Conservation (phyloP, 2,797 vertebrate genomes). For the Moxostoma hubbsi region DNA sequence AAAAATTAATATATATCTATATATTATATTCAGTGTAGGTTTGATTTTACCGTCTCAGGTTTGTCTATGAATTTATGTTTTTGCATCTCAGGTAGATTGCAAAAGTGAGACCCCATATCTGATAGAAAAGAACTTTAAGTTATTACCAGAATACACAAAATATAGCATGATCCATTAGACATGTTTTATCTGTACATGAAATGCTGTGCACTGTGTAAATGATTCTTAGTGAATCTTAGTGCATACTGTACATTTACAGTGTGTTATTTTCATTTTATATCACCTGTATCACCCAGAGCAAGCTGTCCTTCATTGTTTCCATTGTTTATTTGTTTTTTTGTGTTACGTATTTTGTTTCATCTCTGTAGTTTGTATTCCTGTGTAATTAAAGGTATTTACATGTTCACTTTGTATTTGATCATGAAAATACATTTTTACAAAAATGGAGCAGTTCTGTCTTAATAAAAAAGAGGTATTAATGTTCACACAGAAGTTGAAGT, state of each 20-base stretch:
- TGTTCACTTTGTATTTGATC: conserved; percentile 98
- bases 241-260: conserved; percentile 66
- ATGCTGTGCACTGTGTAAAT: conserved; percentile 97
- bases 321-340: conserved; percentile 64
- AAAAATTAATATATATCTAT: no score
- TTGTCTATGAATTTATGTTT: conserved; percentile 79
- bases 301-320: conserved; percentile 74
- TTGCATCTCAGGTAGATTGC: conserved; percentile 99
- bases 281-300: conserved; percentile 12
- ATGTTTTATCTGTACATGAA: conserved; percentile 94
- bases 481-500: conserved; percentile 78
- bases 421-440: conserved; percentile 97
- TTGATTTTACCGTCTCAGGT: conserved; percentile 68
- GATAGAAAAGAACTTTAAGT: conserved; percentile 69
- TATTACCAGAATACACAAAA: conserved; percentile 69
- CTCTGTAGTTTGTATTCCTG: conserved; percentile 88
- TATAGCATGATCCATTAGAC: conserved; percentile 84
- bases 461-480: conserved; percentile 97
- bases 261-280: conserved; percentile 37
- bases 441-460: conserved; percentile 99
- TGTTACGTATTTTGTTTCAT: conserved; percentile 85
- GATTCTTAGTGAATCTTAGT: conserved; percentile 81
- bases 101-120: conserved; percentile 86
- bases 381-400: conserved; percentile 89
- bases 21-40: conserved; percentile 68